A percentile compares a stretch with the other conserved stretches of the same genome.
These are phyloP conservation scores for Tenthredo mesomela DNA, from an alignment of 2,888 invertebrate species.

Conservation along the genomic window DNA sequence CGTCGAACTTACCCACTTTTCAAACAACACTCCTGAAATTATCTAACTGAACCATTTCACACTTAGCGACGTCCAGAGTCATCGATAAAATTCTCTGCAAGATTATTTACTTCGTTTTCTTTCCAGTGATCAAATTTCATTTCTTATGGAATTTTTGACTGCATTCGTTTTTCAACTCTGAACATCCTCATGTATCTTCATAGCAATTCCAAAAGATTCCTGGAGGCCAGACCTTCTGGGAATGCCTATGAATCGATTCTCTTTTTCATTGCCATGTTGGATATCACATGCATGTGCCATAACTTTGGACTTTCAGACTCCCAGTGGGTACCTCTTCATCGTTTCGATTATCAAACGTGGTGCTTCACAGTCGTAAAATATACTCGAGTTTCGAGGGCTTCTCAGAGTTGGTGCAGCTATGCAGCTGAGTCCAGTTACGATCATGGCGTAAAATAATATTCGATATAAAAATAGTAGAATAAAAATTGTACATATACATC, in stretches of 20 bases:
- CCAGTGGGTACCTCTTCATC: conserved; percentile 23
- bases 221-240: background rate
- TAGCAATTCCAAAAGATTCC: background rate
- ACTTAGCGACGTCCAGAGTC: background rate
- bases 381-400: conserved; percentile 16
- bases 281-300: background rate
- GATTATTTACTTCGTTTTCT: background rate
- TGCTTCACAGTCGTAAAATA: conserved; percentile 14
- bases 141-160: background rate
- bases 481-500: background rate
- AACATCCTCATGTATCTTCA: background rate
- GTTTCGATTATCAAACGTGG: conserved; percentile 37
- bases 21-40: conserved; percentile 10
- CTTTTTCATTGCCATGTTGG: background rate
- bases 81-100: background rate
- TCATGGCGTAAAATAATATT: background rate
- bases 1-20: conserved; percentile 17
- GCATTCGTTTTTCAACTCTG: background rate
- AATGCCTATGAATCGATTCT: background rate
- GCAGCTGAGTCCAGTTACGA: background rate
- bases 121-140: background rate
- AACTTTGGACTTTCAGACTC: background rate
- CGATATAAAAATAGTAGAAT: background rate
- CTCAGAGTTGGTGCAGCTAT: background rate
- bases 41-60: conserved; percentile 23